Base-by-base conservation (phyloP, 2,797 vertebrate genomes). In the Pyrocephalus nanus region DNA sequence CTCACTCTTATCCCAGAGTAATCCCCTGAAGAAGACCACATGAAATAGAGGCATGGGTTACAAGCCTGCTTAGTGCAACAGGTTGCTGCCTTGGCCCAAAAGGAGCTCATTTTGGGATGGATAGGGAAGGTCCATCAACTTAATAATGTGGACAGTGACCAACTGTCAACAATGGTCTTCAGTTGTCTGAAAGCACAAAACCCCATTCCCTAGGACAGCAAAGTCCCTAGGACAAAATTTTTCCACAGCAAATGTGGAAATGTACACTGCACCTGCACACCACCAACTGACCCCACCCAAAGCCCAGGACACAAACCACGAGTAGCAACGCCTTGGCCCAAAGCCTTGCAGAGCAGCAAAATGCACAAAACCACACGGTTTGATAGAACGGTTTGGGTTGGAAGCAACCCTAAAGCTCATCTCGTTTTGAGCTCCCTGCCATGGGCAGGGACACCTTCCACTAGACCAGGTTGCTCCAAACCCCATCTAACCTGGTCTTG, bases 171-270 rank as follows among this genome's bases (percentile, higher is more conserved):
- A 38, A 86, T 34, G 43, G 76, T 32, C 34, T 76, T 84, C 26
- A 38, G 15, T 11, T 62, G 23, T 27, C 64, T 43, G 25, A 79
- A 79, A 25, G 25, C 21, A 51, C 23, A 38, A 5, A 79, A n/a
- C 7, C 54, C 19, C 0, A 0, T 7, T 48, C 2, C 2, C 30
- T n/a, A 20, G 17, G 47, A 34, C 75, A 58, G n/a, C 17, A 8
- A 70, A 70, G 21, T 26, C n/a, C 38, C 70, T 15, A 36, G 43
- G 43, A 70, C 5, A 27, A 40, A 79, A 65, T 50, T 47, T 66
- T 73, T 75, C 57, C 48, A 47, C 25, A 73, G 34, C 0, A 7
- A 48, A 88, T 1, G 4, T 10, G 36, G 57, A 66, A 67, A 82
- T 0, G 14, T 8, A 53, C 20, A 6, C 17, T 3, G 6, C n/a